Evolutionary conservation across 2,888 invertebrate genomes (phyloP), one percentile per base, ranked within the genome.

Genomic region (Bembecia ichneumoniformis): DNA sequence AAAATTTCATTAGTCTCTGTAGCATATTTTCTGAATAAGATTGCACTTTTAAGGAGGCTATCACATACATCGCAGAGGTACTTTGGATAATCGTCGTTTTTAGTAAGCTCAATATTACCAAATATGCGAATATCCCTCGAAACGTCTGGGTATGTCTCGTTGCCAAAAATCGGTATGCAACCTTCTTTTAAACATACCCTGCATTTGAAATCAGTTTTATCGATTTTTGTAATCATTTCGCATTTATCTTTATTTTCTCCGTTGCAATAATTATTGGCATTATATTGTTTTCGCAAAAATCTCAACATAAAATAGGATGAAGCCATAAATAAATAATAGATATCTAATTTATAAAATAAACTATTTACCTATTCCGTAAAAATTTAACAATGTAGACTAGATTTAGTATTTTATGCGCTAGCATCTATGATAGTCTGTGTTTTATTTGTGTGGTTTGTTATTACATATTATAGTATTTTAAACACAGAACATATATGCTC

Each of bases 111-210:
- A 14, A 80, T 63, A 15, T 64, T 68, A 0, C 65, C 66, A 51
- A 80, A 73, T 4, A 54, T 62, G 36, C 57, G 52, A 48, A 83
- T 61, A 5, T 71, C 70, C 51, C 79, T 66, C n/a, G 61, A 55
- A 43, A 78, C 55, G 47, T 76, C 63, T 14, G 55, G 52, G 54
- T 43, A 20, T n/a, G 54, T 51, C 13, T 66, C 55, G 7, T 56
- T 49, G 3, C 54, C 58, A 51, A 61, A 74, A 50, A 83, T 78
- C 15, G 68, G 58, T 50, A 71, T 59, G 3, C 49, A 52, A n/a
- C 73, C 82, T 15, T 64, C 52, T 51, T 72, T 63, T 17, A 82
- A 59, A 63, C 83, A 84, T 45, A 81, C 62, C 55, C 83, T 69
- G 58, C 84, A 82, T 14, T 53, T 59, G 34, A 10, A 17, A 43